phyloP scores from a whole-genome alignment of 2,113 vertebrate species.

The Dipodomys spectabilis region DNA sequence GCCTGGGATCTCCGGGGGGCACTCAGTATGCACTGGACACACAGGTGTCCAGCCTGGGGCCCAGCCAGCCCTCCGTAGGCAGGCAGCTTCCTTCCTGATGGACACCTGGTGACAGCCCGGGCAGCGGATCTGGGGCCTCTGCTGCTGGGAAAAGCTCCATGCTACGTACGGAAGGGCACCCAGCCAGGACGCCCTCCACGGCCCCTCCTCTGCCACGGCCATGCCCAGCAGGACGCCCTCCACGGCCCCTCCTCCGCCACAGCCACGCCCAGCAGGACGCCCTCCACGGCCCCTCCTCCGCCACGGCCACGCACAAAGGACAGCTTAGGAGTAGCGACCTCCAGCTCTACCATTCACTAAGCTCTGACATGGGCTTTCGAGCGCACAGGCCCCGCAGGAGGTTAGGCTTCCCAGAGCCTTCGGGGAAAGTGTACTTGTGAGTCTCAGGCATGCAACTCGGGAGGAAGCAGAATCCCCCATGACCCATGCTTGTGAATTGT shows the following conservation, averaged over 20 bases:
- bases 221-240: too few species aligned
- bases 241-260: too few species aligned
- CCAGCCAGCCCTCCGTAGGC: background rate
- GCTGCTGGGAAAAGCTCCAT: too few species aligned
- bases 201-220: too few species aligned
- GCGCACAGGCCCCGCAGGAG: too few species aligned
- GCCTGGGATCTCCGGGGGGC: fast-evolving
- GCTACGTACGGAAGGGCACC: fast-evolving
- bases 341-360: background rate
- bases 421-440: fast-evolving
- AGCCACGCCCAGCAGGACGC: too few species aligned
- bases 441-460: fast-evolving
- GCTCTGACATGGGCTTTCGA: background rate
- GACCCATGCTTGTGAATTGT: fast-evolving
- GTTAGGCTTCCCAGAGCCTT: too few species aligned
- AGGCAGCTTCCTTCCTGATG: fast-evolving
- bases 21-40: fast-evolving
- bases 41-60: fast-evolving
- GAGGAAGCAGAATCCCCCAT: background rate
- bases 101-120: background rate
- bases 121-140: too few species aligned
- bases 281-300: too few species aligned
- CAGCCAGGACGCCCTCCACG: too few species aligned
- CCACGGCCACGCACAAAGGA: background rate
- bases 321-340: fast-evolving